Evolutionary conservation across 2,113 vertebrate species (phyloP), one percentile per base, ranked within the genome.

Genomic region (Nycticryphes semicollaris): DNA sequence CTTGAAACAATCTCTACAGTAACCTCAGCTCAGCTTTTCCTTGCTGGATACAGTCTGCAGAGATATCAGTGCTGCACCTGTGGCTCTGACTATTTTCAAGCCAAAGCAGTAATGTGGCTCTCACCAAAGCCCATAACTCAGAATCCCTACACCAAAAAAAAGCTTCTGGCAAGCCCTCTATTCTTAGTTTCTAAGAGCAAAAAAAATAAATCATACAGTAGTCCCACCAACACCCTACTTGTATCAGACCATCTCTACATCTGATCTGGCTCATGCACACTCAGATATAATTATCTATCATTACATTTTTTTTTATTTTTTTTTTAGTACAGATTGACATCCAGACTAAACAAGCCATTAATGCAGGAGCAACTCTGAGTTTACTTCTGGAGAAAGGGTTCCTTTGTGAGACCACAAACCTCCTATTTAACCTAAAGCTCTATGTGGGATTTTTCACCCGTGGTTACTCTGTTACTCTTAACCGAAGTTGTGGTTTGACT

Each of bases 331-430:
- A 82, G 89, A 79, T 41, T 94, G 74, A 84, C 89, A 92, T 69
- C 81, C 77, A 96, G 90, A 95, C 94, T 78, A 94, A 97, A 97
- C 94, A 96, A 92, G 39, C 43, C 78, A 73, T 69, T 94, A 93
- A 84, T 72, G 53, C 70, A 94, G 86, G 45, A 96, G 23, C 35
- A 82, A 47, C 31, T 79, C 77, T 24, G 31, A 18, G 60, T 87
- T 93, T 96, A 92, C 87, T 95, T 92, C 57, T 82, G 86, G 53
- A 94, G 70, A 84, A 92, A 92, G 33, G 48, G 83, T 45, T 90
- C 39, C 30, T 84, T 73, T 89, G 48, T 84, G 83, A 93, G 80
- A 89, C 48, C 8, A 1, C 54, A 94, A 84, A 90, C 66, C 53
- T 87, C 33, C 19, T 67, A 73, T 85, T 93, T 84, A 81, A 59